Conservation (phyloP, 2,797 vertebrate species). For the Sebastes itinus region DNA sequence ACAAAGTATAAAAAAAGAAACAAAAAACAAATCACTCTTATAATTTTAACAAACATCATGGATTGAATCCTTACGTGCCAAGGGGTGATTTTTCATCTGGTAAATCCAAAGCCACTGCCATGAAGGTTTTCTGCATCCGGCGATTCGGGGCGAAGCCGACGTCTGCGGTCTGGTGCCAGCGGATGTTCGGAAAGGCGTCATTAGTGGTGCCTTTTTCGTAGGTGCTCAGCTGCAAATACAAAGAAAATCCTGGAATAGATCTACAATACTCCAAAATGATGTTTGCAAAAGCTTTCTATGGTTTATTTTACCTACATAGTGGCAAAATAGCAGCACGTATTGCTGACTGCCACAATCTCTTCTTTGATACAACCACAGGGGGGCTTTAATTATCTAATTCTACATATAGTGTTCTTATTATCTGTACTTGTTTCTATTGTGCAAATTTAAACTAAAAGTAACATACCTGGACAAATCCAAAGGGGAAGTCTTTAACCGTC, state of each 20-base stretch:
- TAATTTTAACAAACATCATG: no score
- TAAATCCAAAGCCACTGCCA: constrained; percentile 92
- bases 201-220: background rate
- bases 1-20: background rate
- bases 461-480: constrained; percentile 93
- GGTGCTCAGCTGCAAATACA: constrained; percentile 73
- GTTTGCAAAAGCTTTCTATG: background rate
- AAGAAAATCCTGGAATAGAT: background rate
- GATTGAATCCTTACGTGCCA: constrained; percentile 75
- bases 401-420: background rate
- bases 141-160: constrained; percentile 85
- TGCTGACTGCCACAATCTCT: background rate
- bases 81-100: constrained; percentile 86
- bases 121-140: constrained; percentile 90
- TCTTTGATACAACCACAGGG: background rate
- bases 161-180: constrained; percentile 95
- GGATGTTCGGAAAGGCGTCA: constrained; percentile 82
- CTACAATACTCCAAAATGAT: background rate
- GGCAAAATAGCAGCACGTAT: background rate
- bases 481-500: constrained; percentile 86
- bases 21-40: no score
- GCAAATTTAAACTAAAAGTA: background rate
- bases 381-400: background rate
- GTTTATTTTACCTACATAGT: background rate
- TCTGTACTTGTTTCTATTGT: background rate